Conservation (phyloP, 2,797 vertebrate species). For the Pseudochromis fuscus region DNA sequence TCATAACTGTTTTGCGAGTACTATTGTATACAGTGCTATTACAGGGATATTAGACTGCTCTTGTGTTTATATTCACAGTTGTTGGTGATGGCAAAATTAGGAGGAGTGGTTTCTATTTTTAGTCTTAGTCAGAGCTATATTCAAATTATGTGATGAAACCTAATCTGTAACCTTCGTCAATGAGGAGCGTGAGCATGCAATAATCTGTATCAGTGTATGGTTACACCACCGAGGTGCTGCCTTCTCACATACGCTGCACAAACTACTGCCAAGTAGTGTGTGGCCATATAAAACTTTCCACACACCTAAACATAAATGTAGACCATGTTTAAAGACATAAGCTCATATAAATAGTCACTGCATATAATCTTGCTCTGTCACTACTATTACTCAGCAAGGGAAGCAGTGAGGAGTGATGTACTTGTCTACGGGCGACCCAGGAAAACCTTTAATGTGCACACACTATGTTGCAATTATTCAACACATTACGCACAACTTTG, state of each 20-base stretch:
- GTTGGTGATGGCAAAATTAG: constrained; percentile 2
- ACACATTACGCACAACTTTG: too few relatives aligned
- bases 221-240: background rate
- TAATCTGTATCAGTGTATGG: constrained; percentile 1
- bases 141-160: background rate
- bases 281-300: constrained; percentile 18
- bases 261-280: constrained; percentile 4
- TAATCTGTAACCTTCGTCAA: background rate
- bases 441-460: too few relatives aligned
- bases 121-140: background rate
- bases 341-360: too few relatives aligned
- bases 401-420: too few relatives aligned
- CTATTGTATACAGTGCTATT: too few relatives aligned
- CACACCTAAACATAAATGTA: background rate
- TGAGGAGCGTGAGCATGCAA: background rate
- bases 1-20: background rate
- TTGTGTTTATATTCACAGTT: background rate
- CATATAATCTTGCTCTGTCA: too few relatives aligned
- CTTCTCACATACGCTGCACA: background rate
- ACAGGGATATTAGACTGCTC: constrained; percentile 5
- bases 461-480: too few relatives aligned
- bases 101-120: background rate
- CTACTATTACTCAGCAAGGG: too few relatives aligned
- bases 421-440: too few relatives aligned
- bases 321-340: too few relatives aligned